These are phyloP conservation scores for Gymnocypris eckloni DNA, from an alignment of 2,797 vertebrate species.

Conservation along the genomic window DNA sequence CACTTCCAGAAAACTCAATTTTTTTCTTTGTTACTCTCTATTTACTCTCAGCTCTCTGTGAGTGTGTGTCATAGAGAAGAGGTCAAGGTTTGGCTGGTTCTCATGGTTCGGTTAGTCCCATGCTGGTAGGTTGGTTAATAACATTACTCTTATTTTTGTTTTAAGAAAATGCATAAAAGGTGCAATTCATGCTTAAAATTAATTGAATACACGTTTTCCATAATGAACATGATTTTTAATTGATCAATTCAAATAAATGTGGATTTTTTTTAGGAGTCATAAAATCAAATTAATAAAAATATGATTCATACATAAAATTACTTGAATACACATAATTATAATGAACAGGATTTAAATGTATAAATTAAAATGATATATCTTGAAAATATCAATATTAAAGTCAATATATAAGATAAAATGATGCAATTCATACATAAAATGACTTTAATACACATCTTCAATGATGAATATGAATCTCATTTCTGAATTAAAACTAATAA, in stretches of 20 bases:
- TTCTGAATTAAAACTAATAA: too few species aligned
- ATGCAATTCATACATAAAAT: not conserved
- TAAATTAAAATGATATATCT: not conserved
- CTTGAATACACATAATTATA: not conserved
- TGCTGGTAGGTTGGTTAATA: not conserved
- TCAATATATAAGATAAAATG: too few species aligned
- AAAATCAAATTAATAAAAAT: not conserved
- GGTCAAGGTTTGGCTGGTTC: not conserved
- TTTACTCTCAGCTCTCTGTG: not conserved
- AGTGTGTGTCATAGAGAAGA: not conserved
- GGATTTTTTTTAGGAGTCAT: not conserved
- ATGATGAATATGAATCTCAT: not conserved
- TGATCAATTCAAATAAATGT: not conserved
- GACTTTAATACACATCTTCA: not conserved
- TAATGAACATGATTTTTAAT: not conserved
- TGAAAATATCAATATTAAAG: too few species aligned
- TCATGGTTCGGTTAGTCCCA: not conserved
- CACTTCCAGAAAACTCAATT: slow-evolving; percentile 16
- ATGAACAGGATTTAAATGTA: not conserved
- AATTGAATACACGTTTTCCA: not conserved
- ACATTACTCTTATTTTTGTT: not conserved
- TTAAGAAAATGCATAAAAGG: not conserved
- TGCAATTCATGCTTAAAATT: not conserved
- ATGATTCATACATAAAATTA: not conserved
- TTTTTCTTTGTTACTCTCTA: slow-evolving; percentile 36